A percentile compares a stretch with the other conserved stretches of the same genome.
Evolutionary conservation across 1,140 invertebrate genomes (phyloP).

Genomic region (Rhopalosiphum padi): DNA sequence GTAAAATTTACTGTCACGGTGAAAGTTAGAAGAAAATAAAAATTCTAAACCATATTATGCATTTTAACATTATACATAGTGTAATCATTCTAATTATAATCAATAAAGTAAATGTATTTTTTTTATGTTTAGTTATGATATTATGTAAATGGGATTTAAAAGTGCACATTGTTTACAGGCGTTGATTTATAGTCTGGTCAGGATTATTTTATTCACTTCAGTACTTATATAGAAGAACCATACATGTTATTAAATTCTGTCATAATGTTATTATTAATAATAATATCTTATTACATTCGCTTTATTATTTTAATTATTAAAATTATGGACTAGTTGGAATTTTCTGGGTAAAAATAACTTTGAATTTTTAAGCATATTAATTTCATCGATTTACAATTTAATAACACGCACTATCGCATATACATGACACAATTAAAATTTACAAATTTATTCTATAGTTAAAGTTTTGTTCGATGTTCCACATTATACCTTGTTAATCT

Average conservation of each 20-base stretch:
- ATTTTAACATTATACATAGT: not conserved
- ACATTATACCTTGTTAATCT: not conserved
- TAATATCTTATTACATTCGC: not conserved
- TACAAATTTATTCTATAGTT: not conserved
- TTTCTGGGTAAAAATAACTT: not conserved
- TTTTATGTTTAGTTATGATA: not conserved
- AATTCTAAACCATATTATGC: not conserved
- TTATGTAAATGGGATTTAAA: not conserved
- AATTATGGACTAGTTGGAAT: not conserved
- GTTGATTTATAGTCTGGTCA: not conserved
- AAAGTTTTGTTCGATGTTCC: not conserved
- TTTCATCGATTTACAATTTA: not conserved
- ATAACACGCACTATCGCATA: not conserved
- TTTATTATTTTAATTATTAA: not conserved
- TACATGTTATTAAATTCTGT: not conserved
- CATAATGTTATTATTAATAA: not conserved
- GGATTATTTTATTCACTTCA: not conserved
- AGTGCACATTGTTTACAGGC: not conserved
- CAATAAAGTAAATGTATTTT: not conserved
- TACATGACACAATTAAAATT: not conserved
- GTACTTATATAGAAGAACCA: not conserved
- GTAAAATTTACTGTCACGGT: not conserved
- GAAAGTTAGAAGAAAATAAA: not conserved
- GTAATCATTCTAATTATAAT: not conserved
- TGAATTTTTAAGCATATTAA: not conserved